Conservation (phyloP, 2,113 vertebrate genomes). For the Bubo blakistoni region DNA sequence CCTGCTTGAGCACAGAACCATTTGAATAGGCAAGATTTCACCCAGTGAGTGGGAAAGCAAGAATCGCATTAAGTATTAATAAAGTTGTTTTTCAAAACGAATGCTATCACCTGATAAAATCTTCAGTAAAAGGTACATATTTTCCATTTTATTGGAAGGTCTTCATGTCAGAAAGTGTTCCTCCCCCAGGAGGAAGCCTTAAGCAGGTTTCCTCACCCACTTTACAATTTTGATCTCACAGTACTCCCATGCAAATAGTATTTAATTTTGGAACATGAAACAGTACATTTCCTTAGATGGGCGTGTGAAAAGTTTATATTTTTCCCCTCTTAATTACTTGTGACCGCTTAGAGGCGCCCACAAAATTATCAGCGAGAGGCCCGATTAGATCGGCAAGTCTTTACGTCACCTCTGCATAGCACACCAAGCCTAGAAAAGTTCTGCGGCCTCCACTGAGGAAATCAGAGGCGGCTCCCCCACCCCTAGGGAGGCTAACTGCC, state of each 20-base stretch:
- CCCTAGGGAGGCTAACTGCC: background rate
- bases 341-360: accelerated
- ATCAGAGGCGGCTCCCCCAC: background rate
- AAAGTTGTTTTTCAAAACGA: background rate
- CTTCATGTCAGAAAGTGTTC: background rate
- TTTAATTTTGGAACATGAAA: background rate
- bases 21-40: background rate
- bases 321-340: background rate
- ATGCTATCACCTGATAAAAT: background rate
- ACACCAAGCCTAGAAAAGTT: background rate
- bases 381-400: background rate
- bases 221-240: background rate
- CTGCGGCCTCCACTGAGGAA: background rate
- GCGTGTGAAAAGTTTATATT: background rate
- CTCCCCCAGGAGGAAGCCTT: background rate
- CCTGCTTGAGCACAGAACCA: background rate
- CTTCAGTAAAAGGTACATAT: background rate
- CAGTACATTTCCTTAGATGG: background rate
- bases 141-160: background rate
- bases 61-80: background rate
- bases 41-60: background rate
- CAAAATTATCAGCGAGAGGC: background rate
- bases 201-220: background rate
- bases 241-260: background rate
- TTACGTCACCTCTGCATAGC: background rate